These are phyloP conservation scores for Diuraphis noxia DNA, from an alignment of 1,140 invertebrate species.

Conservation along the genomic window DNA sequence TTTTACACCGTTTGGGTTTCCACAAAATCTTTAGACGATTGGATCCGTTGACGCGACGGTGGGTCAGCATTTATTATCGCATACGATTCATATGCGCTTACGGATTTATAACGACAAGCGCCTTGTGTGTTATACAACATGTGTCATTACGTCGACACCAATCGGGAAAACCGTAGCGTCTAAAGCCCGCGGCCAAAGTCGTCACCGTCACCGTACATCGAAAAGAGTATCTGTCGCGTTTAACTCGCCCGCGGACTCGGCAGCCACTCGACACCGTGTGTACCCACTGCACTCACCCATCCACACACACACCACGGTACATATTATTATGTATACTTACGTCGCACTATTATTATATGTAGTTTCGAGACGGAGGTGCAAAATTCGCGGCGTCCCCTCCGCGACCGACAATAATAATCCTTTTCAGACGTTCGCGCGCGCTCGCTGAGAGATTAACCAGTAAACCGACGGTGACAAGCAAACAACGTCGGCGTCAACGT, in stretches of 20 bases:
- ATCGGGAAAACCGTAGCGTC: not conserved
- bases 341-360: not conserved
- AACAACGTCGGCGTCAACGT: conserved; percentile 39
- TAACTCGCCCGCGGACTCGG: not conserved
- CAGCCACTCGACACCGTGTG: too few species aligned
- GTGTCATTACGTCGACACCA: not conserved
- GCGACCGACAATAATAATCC: not conserved
- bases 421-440: not conserved
- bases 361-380: not conserved
- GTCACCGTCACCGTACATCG: too few species aligned
- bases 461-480: conserved; percentile 23
- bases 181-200: not conserved
- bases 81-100: not conserved
- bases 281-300: too few species aligned
- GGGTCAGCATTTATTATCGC: not conserved
- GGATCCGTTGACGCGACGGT: too few species aligned
- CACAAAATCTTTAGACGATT: not conserved
- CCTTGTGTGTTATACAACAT: not conserved
- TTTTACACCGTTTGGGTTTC: not conserved
- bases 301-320: not conserved
- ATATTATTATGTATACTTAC: not conserved
- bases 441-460: conserved; percentile 28
- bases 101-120: not conserved
- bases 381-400: not conserved
- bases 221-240: not conserved